phyloP scores from a whole-genome alignment of 23 tunicate genomes.

The Halocynthia aurantium region DNA sequence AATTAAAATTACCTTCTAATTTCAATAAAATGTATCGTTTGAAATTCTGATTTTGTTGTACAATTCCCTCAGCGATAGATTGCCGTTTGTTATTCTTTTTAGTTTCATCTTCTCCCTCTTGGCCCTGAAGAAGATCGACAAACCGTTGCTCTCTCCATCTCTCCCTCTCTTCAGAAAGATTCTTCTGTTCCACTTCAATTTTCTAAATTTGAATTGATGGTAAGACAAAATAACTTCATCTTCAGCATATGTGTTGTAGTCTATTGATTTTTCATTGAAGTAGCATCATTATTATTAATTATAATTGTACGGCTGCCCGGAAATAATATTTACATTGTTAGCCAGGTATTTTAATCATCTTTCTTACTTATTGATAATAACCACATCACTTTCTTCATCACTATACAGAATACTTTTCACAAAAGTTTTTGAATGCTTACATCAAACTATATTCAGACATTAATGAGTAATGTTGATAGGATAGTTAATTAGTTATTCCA shows the following conservation, averaged over 20 bases:
- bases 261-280: neutral
- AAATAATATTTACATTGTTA: too few relatives aligned
- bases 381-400: too few relatives aligned
- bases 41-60: slow-evolving; percentile 46
- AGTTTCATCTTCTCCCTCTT: slow-evolving; percentile 24
- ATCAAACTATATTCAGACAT: too few relatives aligned
- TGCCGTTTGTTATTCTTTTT: neutral
- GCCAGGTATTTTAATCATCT: too few relatives aligned
- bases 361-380: too few relatives aligned
- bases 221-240: slow-evolving; percentile 3
- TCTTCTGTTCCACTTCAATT: slow-evolving; percentile 31
- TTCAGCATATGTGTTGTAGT: neutral
- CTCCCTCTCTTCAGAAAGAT: slow-evolving; percentile 26
- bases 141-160: slow-evolving; percentile 78
- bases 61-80: slow-evolving; percentile 33
- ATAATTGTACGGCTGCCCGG: too few relatives aligned
- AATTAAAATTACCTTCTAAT: slow-evolving; percentile 41
- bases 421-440: too few relatives aligned
- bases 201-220: slow-evolving; percentile 20
- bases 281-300: too few relatives aligned
- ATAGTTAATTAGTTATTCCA: too few relatives aligned
- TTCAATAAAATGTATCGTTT: slow-evolving; percentile 31
- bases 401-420: too few relatives aligned
- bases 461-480: too few relatives aligned
- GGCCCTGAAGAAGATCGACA: slow-evolving; percentile 47